Percentiles rank a stretch among this genome's conserved stretches.
These are phyloP conservation scores for Saccopteryx leptura DNA, from an alignment of 2,113 vertebrate genomes.

Conservation along the genomic window DNA sequence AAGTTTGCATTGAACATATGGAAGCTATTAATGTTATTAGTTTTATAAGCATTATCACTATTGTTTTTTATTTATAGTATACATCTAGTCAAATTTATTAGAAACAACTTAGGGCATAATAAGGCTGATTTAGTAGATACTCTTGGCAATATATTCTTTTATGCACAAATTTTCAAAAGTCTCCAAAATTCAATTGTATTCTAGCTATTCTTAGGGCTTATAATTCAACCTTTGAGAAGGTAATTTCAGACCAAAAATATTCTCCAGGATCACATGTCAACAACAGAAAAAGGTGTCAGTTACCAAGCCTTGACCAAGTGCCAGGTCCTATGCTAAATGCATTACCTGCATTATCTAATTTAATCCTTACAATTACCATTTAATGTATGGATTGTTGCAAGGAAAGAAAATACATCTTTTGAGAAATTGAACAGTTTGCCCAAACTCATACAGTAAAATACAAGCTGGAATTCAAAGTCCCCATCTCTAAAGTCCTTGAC, in stretches of 20 bases:
- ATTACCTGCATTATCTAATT: not conserved
- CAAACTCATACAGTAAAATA: not conserved
- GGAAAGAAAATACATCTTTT: slow-evolving; percentile 23
- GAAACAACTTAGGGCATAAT: slow-evolving; percentile 5
- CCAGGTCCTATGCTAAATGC: not conserved
- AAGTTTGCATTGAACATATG: not conserved
- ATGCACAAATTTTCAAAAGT: slow-evolving; percentile 22
- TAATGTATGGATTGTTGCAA: not conserved
- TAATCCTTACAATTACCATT: not conserved
- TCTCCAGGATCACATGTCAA: not conserved
- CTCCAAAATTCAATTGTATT: slow-evolving; percentile 25
- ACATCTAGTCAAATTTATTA: not conserved
- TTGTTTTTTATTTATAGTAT: slow-evolving; percentile 49
- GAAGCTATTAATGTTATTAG: not conserved
- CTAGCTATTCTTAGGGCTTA: not conserved
- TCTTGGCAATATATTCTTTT: not conserved
- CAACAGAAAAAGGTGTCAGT: not conserved
- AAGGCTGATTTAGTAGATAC: not conserved
- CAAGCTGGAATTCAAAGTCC: not conserved
- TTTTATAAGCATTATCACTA: not conserved
- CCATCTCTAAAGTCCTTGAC: not conserved
- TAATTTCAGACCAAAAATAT: not conserved
- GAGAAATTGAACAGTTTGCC: not conserved
- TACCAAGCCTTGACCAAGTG: not conserved
- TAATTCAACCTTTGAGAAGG: not conserved